Evolutionary conservation across 2,888 invertebrate genomes (phyloP).

Genomic region (Hirtodrosophila histrioides): DNA sequence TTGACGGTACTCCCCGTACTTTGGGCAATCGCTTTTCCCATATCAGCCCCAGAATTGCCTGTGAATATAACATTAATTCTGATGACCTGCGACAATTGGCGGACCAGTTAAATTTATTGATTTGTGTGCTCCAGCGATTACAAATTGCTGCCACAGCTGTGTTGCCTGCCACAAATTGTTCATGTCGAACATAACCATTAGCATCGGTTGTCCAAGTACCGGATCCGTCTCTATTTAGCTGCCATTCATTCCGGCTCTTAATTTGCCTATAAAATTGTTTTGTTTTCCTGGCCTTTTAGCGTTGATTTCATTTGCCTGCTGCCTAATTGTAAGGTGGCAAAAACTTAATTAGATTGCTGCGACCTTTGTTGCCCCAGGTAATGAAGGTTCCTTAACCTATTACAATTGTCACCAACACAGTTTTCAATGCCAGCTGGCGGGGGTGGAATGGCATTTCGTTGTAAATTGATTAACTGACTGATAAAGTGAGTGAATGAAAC

Average conservation of each 20-base stretch:
- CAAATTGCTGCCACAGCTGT: constrained; percentile 25
- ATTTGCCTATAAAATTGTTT: constrained; percentile 42
- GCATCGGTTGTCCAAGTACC: constrained; percentile 9
- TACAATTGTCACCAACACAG: constrained; percentile 35
- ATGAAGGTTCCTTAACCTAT: constrained; percentile 20
- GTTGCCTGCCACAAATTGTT: constrained; percentile 4
- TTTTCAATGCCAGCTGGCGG: neutral
- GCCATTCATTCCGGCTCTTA: constrained; percentile 20
- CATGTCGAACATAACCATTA: constrained; percentile 26
- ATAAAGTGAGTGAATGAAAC: constrained; percentile 39
- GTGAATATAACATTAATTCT: constrained; percentile 50
- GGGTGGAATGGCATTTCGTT: constrained; percentile 4
- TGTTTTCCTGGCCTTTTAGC: constrained; percentile 49
- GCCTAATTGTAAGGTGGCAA: constrained; percentile 47
- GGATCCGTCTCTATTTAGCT: constrained; percentile 11
- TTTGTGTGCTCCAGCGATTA: constrained; percentile 40
- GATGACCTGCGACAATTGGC: constrained; percentile 30
- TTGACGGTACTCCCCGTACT: constrained; percentile 34
- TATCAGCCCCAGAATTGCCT: constrained; percentile 25
- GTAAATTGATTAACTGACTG: constrained; percentile 55
- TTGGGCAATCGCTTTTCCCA: constrained; percentile 9
- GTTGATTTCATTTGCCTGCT: constrained; percentile 52
- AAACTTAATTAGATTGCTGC: constrained; percentile 57
- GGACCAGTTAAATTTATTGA: constrained; percentile 43
- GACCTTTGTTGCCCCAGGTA: constrained; percentile 49